Evolutionary conservation across 2,797 vertebrate species (phyloP).

Genomic region (Galaxias olidus): DNA sequence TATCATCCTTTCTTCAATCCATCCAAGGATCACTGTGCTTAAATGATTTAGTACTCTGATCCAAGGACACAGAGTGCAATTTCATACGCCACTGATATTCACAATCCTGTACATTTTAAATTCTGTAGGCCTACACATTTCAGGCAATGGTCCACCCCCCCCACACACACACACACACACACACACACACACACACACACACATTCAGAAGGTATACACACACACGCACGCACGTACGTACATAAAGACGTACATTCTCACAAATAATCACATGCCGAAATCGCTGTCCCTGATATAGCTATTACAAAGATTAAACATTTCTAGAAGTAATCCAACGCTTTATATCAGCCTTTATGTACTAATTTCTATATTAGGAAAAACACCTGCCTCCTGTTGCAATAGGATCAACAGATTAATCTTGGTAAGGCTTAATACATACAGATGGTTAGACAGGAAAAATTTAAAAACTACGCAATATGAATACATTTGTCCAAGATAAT

Average conservation of each 20-base stretch:
- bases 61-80: slow-evolving; percentile 76
- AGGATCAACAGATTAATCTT: slow-evolving; percentile 91
- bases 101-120: slow-evolving; percentile 63
- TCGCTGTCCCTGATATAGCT: slow-evolving; percentile 74
- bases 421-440: slow-evolving; percentile 87
- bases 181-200: slow-evolving; percentile 17
- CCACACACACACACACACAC: slow-evolving; percentile 8
- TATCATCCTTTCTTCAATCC: slow-evolving; percentile 39
- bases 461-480: slow-evolving; percentile 93
- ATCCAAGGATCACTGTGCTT: slow-evolving; percentile 73
- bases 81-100: slow-evolving; percentile 78
- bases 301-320: slow-evolving; percentile 79
- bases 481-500: slow-evolving; percentile 87
- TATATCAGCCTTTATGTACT: slow-evolving; percentile 83
- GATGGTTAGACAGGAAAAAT: slow-evolving; percentile 93
- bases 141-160: slow-evolving; percentile 53
- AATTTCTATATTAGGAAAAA: slow-evolving; percentile 75
- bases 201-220: slow-evolving; percentile 38
- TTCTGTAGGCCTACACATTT: slow-evolving; percentile 14
- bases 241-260: slow-evolving; percentile 41
- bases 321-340: slow-evolving; percentile 82
- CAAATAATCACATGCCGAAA: slow-evolving; percentile 60
- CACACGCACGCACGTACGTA: slow-evolving; percentile 12
- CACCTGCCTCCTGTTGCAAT: slow-evolving; percentile 85
- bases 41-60: slow-evolving; percentile 74